Evolutionary conservation across 2,113 vertebrate genomes (phyloP).

Genomic region (Hemiscyllium ocellatum): DNA sequence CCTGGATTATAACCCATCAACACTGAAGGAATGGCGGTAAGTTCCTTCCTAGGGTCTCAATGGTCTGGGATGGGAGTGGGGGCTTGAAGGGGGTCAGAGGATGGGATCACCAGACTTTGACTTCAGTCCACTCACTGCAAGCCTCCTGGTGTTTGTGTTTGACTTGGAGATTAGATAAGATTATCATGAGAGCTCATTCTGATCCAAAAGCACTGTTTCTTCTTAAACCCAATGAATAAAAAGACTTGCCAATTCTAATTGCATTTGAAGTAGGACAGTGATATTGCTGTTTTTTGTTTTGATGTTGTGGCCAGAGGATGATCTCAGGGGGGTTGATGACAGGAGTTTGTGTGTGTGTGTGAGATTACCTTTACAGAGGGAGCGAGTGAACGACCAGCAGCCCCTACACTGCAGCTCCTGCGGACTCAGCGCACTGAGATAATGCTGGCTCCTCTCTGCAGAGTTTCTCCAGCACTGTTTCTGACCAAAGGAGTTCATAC

Average conservation of each 20-base stretch:
- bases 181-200: neutral
- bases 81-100: neutral
- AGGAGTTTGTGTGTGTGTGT: too few species aligned
- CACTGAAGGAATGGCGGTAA: too few species aligned
- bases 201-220: neutral
- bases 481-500: too few species aligned
- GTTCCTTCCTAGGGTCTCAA: neutral
- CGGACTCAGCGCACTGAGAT: neutral
- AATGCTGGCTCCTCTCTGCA: neutral
- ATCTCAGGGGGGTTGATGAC: too few species aligned
- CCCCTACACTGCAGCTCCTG: neutral
- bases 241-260: neutral
- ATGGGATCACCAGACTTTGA: neutral
- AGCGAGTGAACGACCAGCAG: neutral
- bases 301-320: too few species aligned
- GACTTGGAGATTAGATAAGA: neutral
- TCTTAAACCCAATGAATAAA: neutral
- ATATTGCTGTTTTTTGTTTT: too few species aligned
- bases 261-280: neutral
- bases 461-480: too few species aligned
- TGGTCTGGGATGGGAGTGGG: neutral
- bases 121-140: neutral
- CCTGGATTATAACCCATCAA: too few species aligned
- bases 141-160: neutral
- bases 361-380: neutral